A percentile compares a stretch with the other conserved stretches of the same genome.
phyloP scores from a whole-genome alignment of 1,140 invertebrate species.

The Leptinotarsa undecemlineata region DNA sequence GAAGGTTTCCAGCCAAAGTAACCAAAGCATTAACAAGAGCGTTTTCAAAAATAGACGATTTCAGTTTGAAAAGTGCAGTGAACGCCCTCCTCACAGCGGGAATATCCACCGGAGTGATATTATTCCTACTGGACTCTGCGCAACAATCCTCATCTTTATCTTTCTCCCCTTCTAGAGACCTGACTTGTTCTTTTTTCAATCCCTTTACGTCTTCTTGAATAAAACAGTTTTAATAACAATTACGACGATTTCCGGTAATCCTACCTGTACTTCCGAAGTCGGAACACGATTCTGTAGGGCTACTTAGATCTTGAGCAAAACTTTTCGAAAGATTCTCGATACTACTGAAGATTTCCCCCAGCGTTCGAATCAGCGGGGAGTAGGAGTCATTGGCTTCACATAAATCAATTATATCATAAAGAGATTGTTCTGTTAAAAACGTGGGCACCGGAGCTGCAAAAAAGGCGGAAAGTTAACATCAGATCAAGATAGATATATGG shows the following conservation, averaged over 20 bases:
- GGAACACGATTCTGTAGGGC: conserved; percentile 56
- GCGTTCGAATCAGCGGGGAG: conserved; percentile 67
- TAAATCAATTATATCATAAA: conserved; percentile 67
- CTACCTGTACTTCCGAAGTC: conserved; percentile 59
- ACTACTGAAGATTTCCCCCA: conserved; percentile 74
- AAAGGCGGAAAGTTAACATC: background rate
- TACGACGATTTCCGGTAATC: background rate
- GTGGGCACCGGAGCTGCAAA: conserved; percentile 43
- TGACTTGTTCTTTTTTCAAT: conserved; percentile 69
- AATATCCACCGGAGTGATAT: conserved; percentile 57
- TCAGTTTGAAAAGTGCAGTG: conserved; percentile 59
- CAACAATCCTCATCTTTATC: conserved; percentile 82
- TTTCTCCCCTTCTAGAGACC: conserved; percentile 74
- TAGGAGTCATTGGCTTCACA: conserved; percentile 67
- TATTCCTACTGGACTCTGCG: conserved; percentile 42
- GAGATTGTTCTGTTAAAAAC: conserved; percentile 68
- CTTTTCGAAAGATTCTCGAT: conserved; percentile 71
- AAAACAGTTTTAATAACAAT: conserved; percentile 28
- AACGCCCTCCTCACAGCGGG: conserved; percentile 68
- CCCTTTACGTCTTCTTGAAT: conserved; percentile 41
- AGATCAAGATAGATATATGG: too few relatives aligned
- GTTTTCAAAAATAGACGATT: conserved; percentile 63
- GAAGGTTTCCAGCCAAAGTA: conserved; percentile 72
- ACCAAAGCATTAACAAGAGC: conserved; percentile 81
- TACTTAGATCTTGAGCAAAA: conserved; percentile 60